Evolutionary conservation across 2,113 vertebrate species (phyloP).

Genomic region (Neogale vison): DNA sequence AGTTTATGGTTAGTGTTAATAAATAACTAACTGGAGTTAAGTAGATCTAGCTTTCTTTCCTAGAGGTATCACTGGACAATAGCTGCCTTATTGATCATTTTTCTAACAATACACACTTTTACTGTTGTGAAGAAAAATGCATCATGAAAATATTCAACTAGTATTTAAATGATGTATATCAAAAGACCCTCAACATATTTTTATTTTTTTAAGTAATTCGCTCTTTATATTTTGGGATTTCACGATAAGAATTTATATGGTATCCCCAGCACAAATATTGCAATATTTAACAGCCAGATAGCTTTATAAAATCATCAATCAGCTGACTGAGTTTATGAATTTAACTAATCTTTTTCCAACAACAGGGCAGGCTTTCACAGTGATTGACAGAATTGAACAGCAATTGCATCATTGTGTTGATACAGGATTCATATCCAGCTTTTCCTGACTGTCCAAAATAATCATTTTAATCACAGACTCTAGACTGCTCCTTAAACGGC

Average conservation of each 20-base stretch:
- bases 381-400: slow-evolving; percentile 13
- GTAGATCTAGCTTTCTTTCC: not conserved
- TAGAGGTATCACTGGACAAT: not conserved
- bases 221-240: slow-evolving; percentile 18
- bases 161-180: not conserved
- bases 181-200: not conserved
- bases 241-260: not conserved
- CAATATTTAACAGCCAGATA: slow-evolving; percentile 41
- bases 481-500: not conserved
- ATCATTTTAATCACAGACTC: not conserved
- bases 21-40: not conserved
- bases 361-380: slow-evolving; percentile 24
- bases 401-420: not conserved
- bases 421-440: not conserved
- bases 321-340: slow-evolving; percentile 33
- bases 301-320: slow-evolving; percentile 48
- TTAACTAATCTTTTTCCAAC: not conserved
- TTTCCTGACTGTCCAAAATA: not conserved
- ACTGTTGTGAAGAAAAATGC: not conserved
- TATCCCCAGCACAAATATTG: slow-evolving; percentile 7
- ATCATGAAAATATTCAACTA: not conserved
- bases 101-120: not conserved
- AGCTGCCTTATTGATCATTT: not conserved
- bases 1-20: not conserved
- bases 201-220: slow-evolving; percentile 23